phyloP scores from a whole-genome alignment of 2,113 vertebrate genomes.

The Ploceus nigricollis region DNA sequence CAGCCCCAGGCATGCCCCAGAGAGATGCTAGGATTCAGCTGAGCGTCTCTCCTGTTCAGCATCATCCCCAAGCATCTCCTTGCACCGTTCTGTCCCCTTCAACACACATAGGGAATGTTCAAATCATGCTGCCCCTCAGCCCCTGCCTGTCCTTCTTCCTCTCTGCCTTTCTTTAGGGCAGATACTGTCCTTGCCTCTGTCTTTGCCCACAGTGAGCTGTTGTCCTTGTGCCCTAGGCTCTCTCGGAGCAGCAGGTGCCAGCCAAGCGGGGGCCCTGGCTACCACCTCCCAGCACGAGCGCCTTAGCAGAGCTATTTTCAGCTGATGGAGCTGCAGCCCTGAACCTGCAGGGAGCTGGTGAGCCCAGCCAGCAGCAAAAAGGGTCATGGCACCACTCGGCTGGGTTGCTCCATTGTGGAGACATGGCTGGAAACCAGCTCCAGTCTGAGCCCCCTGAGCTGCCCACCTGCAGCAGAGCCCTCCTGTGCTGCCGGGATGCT shows the following conservation, averaged over 20 bases:
- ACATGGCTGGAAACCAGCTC: not conserved
- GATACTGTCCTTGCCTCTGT: not conserved
- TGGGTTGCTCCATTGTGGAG: not conserved
- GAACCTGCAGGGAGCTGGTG: not conserved
- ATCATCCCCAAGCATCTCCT: not conserved
- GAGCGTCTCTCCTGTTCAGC: not conserved
- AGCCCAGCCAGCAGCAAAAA: rapidly evolving
- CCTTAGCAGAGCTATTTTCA: conserved; percentile 59
- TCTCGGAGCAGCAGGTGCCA: rapidly evolving
- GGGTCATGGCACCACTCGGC: rapidly evolving
- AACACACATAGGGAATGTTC: rapidly evolving
- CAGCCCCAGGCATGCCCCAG: not conserved
- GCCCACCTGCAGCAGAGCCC: not conserved
- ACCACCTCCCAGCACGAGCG: not conserved
- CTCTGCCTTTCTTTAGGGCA: not conserved
- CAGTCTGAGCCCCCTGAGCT: not conserved
- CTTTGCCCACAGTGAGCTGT: rapidly evolving
- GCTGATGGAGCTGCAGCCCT: not conserved
- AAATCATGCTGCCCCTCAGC: rapidly evolving
- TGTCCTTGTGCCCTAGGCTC: not conserved
- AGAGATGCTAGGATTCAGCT: not conserved
- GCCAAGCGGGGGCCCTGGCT: not conserved
- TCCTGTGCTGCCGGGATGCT: rapidly evolving
- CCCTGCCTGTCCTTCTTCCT: not conserved
- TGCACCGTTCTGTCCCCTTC: not conserved